Base-by-base conservation (phyloP, 2,888 invertebrate genomes). In the Thymelicus acteon region DNA sequence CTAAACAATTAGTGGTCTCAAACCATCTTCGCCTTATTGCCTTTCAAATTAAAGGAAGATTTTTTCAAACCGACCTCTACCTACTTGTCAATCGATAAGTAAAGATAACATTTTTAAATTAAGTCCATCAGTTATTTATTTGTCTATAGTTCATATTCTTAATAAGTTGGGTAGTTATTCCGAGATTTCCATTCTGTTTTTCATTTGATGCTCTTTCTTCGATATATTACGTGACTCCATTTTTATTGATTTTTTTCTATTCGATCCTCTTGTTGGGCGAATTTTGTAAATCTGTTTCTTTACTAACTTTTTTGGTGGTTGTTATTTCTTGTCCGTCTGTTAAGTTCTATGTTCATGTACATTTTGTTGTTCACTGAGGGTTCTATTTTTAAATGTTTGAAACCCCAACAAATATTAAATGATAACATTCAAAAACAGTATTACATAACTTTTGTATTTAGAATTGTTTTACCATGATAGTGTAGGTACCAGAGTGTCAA, bases 201-300 rank as follows among this genome's bases (percentile, higher is more conserved):
- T 24, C 60, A 52, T 60, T 15, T 37, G 49, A 19, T 24, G 6
- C 60, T 67, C 13, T 48, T 40, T 60, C 48, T 67, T 39, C 48
- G 67, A 47, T 58, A 48, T 44, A 37, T 48, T 8, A 40, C 52
- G 52, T 52, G 60, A 67, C 60, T 67, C 44, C 31, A 12, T 58
- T 52, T 60, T 67, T 60, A 52, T 67, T 67, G 49, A 0, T 19
- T 19, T 52, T 47, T 58, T 49, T 67, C 40, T 24, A 6, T 13
- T 13, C 40, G 24, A 52, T 40, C 8, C 24, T 19, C 19, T 19
- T 19, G 19, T 19, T 19, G 19, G 1, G 31, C 31, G 31, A 31
- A 31, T 31, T 31, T 31, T 2, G 3, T 31, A 31, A 31, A 31
- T 31, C 31, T 31, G 31, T 31, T 31, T 31, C 31, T 31, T 31